These are phyloP conservation scores for Tauraco erythrolophus DNA, from an alignment of 2,113 vertebrate genomes.

Conservation along the genomic window DNA sequence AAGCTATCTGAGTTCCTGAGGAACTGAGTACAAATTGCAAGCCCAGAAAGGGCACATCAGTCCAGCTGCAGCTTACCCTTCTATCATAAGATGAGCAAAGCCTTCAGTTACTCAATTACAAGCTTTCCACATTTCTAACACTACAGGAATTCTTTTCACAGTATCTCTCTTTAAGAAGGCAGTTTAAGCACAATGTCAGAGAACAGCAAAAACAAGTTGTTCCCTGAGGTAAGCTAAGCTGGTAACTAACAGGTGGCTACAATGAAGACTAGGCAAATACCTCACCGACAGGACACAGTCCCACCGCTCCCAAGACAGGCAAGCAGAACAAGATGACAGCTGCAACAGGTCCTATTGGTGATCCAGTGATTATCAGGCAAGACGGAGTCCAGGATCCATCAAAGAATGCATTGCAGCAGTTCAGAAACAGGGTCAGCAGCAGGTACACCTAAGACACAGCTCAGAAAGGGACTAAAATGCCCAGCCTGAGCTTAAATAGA, in stretches of 20 bases:
- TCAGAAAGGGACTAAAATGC: rapidly evolving
- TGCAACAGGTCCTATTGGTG: rapidly evolving
- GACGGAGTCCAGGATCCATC: too few species aligned
- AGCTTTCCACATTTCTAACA: not conserved
- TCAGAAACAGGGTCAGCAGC: not conserved
- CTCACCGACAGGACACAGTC: not conserved
- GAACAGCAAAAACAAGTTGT: not conserved
- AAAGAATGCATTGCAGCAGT: not conserved
- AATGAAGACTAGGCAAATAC: not conserved
- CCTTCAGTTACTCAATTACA: not conserved
- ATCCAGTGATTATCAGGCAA: not conserved
- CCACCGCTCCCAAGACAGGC: too few species aligned
- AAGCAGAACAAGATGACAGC: not conserved
- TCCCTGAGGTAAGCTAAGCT: not conserved
- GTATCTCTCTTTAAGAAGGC: not conserved
- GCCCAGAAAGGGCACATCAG: not conserved
- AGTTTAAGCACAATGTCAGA: not conserved
- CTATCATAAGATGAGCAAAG: not conserved
- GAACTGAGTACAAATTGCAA: not conserved
- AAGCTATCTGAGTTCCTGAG: not conserved
- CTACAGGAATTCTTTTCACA: not conserved
- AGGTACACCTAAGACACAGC: rapidly evolving
- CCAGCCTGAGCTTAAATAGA: not conserved
- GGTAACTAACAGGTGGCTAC: not conserved
- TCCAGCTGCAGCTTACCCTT: not conserved